A percentile compares a stretch with the other conserved stretches of the same genome.
These are phyloP conservation scores for Chaitophorus viminalis DNA, from an alignment of 2,888 invertebrate genomes.

Conservation along the genomic window DNA sequence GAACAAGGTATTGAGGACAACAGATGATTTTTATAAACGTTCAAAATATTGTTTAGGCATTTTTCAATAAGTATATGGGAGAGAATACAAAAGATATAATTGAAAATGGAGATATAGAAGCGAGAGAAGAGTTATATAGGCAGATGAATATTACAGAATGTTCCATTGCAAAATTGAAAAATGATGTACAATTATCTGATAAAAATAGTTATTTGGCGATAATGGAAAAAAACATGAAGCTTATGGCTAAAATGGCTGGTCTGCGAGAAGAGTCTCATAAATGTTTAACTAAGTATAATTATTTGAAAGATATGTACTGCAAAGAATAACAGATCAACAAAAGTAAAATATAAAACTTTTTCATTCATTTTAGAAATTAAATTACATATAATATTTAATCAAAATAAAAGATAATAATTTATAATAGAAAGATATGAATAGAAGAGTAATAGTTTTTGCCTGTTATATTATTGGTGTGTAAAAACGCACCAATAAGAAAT, in stretches of 20 bases:
- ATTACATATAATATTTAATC: no score
- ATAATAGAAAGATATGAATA: not conserved
- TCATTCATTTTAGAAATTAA: no score
- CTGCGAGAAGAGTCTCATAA: not conserved
- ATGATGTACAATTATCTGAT: not conserved
- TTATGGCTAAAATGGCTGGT: not conserved
- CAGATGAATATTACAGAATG: not conserved
- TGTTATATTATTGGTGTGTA: no score
- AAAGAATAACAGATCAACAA: not conserved
- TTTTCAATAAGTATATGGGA: no score
- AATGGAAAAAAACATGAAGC: constrained; percentile 18
- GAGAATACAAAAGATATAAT: no score
- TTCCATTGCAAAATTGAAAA: not conserved
- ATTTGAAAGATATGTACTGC: not conserved
- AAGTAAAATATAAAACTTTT: not conserved
- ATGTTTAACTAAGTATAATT: not conserved
- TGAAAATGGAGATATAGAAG: no score
- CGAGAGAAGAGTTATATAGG: not conserved
- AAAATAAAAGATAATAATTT: no score
- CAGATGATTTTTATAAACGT: no score
- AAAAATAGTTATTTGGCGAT: not conserved
- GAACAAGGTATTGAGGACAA: no score
- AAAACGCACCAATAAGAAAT: no score
- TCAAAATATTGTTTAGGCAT: no score
- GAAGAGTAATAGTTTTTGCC: no score